phyloP scores from a whole-genome alignment of 2,888 invertebrate genomes.

The Caenorhabditis becei region DNA sequence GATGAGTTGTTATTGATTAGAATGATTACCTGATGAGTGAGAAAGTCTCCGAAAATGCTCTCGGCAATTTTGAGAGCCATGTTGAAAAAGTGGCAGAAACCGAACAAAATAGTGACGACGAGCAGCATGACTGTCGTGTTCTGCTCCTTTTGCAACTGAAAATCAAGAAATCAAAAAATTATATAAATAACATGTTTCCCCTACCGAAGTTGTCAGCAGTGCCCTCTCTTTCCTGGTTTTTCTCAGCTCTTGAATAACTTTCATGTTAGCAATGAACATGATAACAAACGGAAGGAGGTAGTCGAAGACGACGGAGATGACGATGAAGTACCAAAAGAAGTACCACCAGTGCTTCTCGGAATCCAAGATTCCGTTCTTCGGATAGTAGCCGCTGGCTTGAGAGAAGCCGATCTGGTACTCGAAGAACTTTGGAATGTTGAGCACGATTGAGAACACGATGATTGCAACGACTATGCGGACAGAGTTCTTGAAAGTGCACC shows the following conservation, averaged over 20 bases:
- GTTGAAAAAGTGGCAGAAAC: constrained; percentile 57
- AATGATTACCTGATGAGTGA: constrained; percentile 22
- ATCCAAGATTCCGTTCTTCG: constrained; percentile 43
- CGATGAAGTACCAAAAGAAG: constrained; percentile 52
- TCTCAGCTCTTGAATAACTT: constrained; percentile 54
- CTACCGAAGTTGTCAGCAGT: constrained; percentile 53
- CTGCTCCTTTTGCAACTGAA: constrained; percentile 61
- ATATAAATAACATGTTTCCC: neutral
- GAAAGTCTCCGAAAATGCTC: constrained; percentile 43
- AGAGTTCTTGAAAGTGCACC: constrained; percentile 59
- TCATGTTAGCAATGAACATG: constrained; percentile 60
- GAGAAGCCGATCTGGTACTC: constrained; percentile 50
- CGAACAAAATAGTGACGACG: constrained; percentile 59
- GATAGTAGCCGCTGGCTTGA: constrained; percentile 26
- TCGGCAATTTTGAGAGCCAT: constrained; percentile 58
- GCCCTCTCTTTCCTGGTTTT: constrained; percentile 44
- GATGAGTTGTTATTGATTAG: neutral
- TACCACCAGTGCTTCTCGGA: constrained; percentile 58
- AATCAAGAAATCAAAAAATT: neutral
- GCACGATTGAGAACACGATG: constrained; percentile 45
- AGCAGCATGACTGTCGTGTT: constrained; percentile 62
- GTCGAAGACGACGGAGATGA: constrained; percentile 54
- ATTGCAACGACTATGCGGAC: constrained; percentile 41
- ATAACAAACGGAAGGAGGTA: constrained; percentile 57
- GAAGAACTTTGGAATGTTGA: constrained; percentile 57